These are phyloP conservation scores for Lampris incognitus DNA, from an alignment of 2,113 vertebrate genomes.

Conservation along the genomic window DNA sequence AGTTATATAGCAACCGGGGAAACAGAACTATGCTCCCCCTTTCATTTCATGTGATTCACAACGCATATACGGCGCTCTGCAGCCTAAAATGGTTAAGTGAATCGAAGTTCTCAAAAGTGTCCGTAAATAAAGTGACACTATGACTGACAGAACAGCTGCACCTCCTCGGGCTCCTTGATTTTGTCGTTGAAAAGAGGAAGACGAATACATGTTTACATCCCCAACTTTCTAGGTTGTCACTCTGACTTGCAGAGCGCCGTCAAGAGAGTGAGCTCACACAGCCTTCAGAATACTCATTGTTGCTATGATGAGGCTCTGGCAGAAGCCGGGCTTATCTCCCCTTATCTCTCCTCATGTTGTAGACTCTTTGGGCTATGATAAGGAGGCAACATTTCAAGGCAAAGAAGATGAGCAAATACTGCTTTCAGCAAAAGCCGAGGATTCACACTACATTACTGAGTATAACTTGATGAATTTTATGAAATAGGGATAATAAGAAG, in stretches of 20 bases:
- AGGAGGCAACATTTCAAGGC: constrained; percentile 17
- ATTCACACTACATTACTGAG: constrained; percentile 8
- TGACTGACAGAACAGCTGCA: constrained; percentile 28
- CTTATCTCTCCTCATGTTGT: constrained; percentile 27
- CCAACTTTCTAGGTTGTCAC: constrained; percentile 39
- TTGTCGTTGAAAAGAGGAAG: constrained; percentile 43
- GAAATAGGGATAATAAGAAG: not conserved
- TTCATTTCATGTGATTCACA: constrained; percentile 39
- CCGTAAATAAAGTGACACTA: constrained; percentile 24
- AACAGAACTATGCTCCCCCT: constrained; percentile 39
- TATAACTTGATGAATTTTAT: constrained; percentile 8
- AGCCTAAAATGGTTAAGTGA: constrained; percentile 44
- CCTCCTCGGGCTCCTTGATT: constrained; percentile 58
- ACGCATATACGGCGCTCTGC: constrained; percentile 22
- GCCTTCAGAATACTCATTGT: constrained; percentile 23
- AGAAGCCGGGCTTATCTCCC: constrained; percentile 28
- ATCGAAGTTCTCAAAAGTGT: constrained; percentile 44
- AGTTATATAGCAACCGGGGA: constrained; percentile 41
- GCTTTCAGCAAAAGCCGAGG: constrained; percentile 2
- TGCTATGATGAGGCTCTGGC: constrained; percentile 12
- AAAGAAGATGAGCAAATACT: constrained; percentile 28
- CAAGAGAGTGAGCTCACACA: constrained; percentile 48
- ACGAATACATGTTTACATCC: constrained; percentile 56
- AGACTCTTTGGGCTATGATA: constrained; percentile 13
- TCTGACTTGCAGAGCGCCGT: constrained; percentile 37